Evolutionary conservation across 2,113 vertebrate genomes (phyloP), one percentile per base, ranked within the genome.

Genomic region (Coptodon bakossiorum): DNA sequence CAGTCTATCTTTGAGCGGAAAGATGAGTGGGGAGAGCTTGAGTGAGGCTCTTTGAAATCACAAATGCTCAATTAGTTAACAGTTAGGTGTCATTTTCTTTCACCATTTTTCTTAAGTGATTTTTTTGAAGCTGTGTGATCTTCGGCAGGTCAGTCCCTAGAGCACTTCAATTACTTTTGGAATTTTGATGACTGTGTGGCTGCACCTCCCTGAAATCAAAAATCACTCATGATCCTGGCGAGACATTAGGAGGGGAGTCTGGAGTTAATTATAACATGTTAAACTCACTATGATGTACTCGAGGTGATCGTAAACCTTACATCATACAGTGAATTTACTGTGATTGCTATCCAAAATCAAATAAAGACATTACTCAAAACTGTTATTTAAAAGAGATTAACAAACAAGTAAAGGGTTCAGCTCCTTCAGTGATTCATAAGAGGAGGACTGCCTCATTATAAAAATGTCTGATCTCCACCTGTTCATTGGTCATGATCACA

Each of bases 31-130:
- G 57, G 53, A 5, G 22, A 84, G 82, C 57, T 66, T 2, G 36
- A 88, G 83, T 87, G 87, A 34, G 36, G 85, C 63, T 85, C 91
- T 92, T 91, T 93, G 89, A 93, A 94, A 93, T 93, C 53, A 94
- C 81, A 94, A 95, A 91, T 80, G 87, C 71, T 66, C 93, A 94
- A 96, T 96, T 96, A 96, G 91, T 81, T 80, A 89, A 83, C 89
- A 91, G 90, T 95, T 93, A 94, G 90, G 84, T 91, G 85, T 87
- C 76, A 34, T 88, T 94, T 95, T 76, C 90, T 81, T 91, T 89
- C 88, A 59, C 56, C 24, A 19, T 57, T 76, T 66, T 73, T 78
- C 83, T 76, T 84, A 61, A 82, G 82, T 82, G 40, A 54, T 81
- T 85, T 40, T 3, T 81, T 78, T 52, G 3, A 71, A 27, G 36